phyloP scores from a whole-genome alignment of 1,140 invertebrate genomes.

The Caerostris extrusa region DNA sequence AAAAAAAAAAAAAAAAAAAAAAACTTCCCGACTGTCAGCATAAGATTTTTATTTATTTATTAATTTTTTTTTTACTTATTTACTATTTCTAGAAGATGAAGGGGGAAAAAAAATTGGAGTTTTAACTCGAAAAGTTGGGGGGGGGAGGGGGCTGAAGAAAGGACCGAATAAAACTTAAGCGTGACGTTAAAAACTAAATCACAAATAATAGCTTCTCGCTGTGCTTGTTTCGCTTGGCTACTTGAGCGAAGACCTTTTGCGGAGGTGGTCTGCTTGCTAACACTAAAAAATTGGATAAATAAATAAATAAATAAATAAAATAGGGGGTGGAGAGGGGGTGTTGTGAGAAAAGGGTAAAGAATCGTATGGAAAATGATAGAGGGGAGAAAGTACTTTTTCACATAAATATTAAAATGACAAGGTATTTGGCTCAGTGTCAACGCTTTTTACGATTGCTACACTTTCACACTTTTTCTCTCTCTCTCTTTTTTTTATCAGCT shows the following conservation, averaged over 20 bases:
- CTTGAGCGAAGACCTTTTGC: background rate
- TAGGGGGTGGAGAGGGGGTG: background rate
- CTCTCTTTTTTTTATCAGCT: background rate
- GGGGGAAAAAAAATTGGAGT: background rate
- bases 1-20: constrained; percentile 12
- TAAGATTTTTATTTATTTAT: background rate
- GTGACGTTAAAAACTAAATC: constrained; percentile 74
- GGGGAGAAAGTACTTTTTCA: background rate
- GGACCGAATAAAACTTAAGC: constrained; percentile 17
- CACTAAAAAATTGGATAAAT: background rate
- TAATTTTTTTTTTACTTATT: background rate
- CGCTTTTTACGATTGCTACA: constrained; percentile 8
- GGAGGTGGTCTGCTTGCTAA: background rate
- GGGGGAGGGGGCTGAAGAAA: background rate
- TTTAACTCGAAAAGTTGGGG: background rate
- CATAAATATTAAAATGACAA: constrained; percentile 32
- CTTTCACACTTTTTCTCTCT: background rate
- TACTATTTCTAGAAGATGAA: no score
- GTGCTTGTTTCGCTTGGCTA: constrained; percentile 46
- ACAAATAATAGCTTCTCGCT: constrained; percentile 70
- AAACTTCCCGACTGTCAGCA: constrained; percentile 43
- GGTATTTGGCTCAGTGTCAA: background rate
- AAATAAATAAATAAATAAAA: constrained; percentile 29
- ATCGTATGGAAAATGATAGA: background rate
- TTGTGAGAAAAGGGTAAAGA: background rate